Base-by-base conservation (phyloP, 2,888 invertebrate genomes). In the Glaucopsyche alexis region DNA sequence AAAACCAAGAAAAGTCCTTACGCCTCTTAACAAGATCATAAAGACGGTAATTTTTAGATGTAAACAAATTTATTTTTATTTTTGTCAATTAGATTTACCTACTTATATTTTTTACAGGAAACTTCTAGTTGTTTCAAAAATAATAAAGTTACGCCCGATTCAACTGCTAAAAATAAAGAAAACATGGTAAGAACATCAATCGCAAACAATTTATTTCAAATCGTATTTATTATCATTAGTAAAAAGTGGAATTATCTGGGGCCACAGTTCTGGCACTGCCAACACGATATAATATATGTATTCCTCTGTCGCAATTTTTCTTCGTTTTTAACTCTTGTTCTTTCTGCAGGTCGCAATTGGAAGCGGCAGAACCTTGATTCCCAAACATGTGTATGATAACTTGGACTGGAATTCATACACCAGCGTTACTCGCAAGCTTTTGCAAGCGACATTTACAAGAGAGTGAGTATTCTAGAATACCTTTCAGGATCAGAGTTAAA, bases 321-420 rank as follows among this genome's bases (percentile, higher is more conserved):
- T 29, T 29, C 4, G 3, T 29, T 4, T 29, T 4, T 29, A 29
- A 29, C 1, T 29, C 29, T 29, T 29, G 29, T 29, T 29, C 2
- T 29, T 29, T 29, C 29, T 29, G 29, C 75, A 86, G 86, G 78
- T 86, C 1, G 78, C 83, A 4, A 82, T 86, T 71, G 87, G 87
- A 16, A 78, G 82, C 0, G 87, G 86, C 0, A 77, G 83, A 65
- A 84, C 83, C 40, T 67, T 77, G 38, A 82, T 87, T 13, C 83
- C 86, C 6, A 77, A 78, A 29, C 80, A 82, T 75, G 64, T 92
- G 3, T 86, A 88, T 42, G 83, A 84, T 45, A 80, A 85, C 14
- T 90, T 94, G 13, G 87, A 91, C 77, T 94, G 94, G 94, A 81
- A 80, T 73, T 89, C 92, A 0, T 89, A 94, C 72, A 87, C 92